A percentile compares a stretch with the other conserved stretches of the same genome.
Conservation (phyloP, 2,797 vertebrate genomes). For the Spatula clypeata region DNA sequence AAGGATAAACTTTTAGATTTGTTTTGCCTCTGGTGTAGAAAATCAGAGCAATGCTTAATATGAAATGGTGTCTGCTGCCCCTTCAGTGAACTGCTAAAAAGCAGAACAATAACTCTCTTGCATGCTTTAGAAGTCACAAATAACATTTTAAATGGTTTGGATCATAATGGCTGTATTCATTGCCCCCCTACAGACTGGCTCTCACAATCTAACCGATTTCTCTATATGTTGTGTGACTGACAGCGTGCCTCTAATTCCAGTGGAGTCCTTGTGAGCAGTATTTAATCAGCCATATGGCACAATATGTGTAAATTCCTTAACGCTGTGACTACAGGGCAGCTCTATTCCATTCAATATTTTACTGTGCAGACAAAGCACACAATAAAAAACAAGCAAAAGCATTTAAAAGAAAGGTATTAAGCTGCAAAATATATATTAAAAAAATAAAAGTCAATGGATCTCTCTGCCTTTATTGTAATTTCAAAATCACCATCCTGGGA, state of each 20-base stretch:
- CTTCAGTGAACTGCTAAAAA: conserved; percentile 47
- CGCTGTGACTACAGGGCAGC: background rate
- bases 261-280: background rate
- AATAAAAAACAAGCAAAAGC: background rate
- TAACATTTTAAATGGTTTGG: background rate
- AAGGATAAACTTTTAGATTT: background rate
- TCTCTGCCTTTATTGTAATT: background rate
- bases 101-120: conserved; percentile 21
- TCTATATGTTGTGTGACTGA: background rate
- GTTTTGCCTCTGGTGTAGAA: background rate
- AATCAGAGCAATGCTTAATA: background rate
- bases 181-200: background rate
- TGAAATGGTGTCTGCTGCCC: background rate
- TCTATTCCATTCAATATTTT: background rate
- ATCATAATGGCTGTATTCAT: conserved; percentile 49
- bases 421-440: background rate
- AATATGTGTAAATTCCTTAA: background rate
- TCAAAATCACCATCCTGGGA: background rate
- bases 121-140: conserved; percentile 31
- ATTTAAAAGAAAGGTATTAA: background rate
- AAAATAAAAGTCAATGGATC: background rate
- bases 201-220: background rate
- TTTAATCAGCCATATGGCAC: background rate
- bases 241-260: background rate
- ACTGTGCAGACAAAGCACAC: background rate